Evolutionary conservation across 1,140 invertebrate species (phyloP), one percentile per base, ranked within the genome.

Genomic region (Anadara kagoshimensis): DNA sequence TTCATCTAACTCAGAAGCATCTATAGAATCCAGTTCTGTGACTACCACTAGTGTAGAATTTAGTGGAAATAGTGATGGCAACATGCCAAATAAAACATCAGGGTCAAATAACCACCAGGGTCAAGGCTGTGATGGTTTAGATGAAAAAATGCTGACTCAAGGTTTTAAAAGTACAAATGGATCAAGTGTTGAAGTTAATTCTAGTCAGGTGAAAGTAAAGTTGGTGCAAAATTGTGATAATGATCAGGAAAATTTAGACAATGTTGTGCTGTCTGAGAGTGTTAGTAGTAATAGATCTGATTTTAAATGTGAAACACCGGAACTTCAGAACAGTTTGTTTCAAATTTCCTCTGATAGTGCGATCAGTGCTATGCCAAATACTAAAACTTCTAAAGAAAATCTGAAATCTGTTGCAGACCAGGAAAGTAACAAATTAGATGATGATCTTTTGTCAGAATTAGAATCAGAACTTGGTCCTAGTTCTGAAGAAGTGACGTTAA

Each of bases 371-470:
- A 20, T 26, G 8, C 16, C 43, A 14, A 22, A 57, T 44, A 11
- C 26, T 45, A 26, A 29, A 14, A 22, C 44, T 44, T 12, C 26
- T 45, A 26, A 29, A 45, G 24, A 16, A n/a, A 4, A 47, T n/a
- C 26, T 29, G 36, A 54, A 53, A 20, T 29, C 36, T 73, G 56
- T 41, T 65, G 57, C 29, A 29, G 63, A 53, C 36, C 44, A 45
- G n/a, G 24, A 11, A 44, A 24, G 22, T 49, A 14, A 14, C 12
- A 16, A n/a, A 43, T 57, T 51, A 47, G 79, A 78, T 41, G 76
- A 81, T 67, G 74, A 81, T n/a, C 66, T 81, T 5, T 65, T 81
- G 57, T 69, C 66, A 14, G 79, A 81, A 49, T 62, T 81, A 24
- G 79, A 81, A 54, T 75, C 75, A 62, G 79, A 79, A 57, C 68